Evolutionary conservation across 2,888 invertebrate genomes (phyloP).

Genomic region (Cheilosia scutellata): DNA sequence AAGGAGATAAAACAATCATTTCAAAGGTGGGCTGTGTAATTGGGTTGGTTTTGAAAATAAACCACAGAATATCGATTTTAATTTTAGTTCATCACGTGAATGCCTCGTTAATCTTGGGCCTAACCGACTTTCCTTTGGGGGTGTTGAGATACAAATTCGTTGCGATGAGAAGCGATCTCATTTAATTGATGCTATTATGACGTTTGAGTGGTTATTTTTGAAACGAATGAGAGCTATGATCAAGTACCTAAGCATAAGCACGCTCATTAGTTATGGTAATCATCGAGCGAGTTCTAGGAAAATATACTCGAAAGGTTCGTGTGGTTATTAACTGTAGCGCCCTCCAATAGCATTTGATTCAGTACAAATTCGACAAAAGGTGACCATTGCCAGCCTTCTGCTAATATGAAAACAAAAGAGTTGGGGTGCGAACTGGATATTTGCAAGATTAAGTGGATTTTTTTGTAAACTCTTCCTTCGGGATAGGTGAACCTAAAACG

Average conservation of each 20-base stretch:
- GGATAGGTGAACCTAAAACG: too few species aligned
- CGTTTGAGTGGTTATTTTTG: neutral
- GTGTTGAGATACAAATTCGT: slow-evolving; percentile 29
- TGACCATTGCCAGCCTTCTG: neutral
- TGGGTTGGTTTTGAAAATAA: slow-evolving; percentile 31
- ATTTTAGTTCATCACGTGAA: slow-evolving; percentile 43
- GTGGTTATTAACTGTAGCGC: too few species aligned
- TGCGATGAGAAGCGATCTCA: slow-evolving; percentile 13
- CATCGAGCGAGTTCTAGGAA: too few species aligned
- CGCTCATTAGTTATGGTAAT: too few species aligned
- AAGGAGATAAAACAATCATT: neutral
- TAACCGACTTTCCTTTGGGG: slow-evolving; percentile 32
- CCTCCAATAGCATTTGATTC: too few species aligned
- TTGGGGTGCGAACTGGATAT: neutral
- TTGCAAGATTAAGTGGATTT: neutral
- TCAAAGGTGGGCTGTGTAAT: slow-evolving; percentile 35
- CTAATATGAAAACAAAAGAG: slow-evolving; percentile 21
- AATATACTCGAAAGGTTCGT: too few species aligned
- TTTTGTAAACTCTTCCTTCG: too few species aligned
- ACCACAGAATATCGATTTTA: slow-evolving; percentile 38
- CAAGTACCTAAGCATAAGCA: too few species aligned
- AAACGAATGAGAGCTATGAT: neutral
- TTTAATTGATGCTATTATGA: slow-evolving; percentile 27
- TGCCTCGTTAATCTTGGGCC: slow-evolving; percentile 26
- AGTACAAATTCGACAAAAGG: too few species aligned